Conservation (phyloP, 2,888 invertebrate genomes). For the Notodonta dromedarius region DNA sequence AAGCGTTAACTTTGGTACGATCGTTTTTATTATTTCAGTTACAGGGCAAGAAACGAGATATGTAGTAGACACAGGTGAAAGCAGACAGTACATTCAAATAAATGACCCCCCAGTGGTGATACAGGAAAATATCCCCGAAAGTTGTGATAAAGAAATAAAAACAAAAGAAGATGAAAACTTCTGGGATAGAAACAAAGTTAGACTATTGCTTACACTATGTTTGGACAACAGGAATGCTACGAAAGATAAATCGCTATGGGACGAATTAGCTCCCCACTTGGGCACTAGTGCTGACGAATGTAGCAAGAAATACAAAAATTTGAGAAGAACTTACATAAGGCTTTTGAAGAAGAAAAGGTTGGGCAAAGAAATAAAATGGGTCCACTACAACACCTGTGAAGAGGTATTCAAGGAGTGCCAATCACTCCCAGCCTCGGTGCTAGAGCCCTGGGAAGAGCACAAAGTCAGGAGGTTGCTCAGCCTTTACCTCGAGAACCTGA, state of each 20-base stretch:
- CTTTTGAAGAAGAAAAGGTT: conserved; percentile 69
- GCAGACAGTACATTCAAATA: conserved; percentile 62
- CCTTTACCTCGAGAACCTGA: conserved; percentile 70
- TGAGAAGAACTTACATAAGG: conserved; percentile 70
- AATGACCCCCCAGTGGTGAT: conserved; percentile 47
- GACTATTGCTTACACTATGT: conserved; percentile 64
- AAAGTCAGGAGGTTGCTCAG: conserved; percentile 63
- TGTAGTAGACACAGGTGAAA: conserved; percentile 60
- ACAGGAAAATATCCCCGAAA: conserved; percentile 41
- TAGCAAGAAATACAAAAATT: conserved; percentile 66
- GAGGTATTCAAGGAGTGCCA: conserved; percentile 73
- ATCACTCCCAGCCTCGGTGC: conserved; percentile 52
- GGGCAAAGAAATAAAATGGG: conserved; percentile 75
- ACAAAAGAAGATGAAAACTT: conserved; percentile 59
- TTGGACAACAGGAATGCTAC: conserved; percentile 53
- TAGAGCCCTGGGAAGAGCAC: conserved; percentile 74
- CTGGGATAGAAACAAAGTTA: conserved; percentile 73
- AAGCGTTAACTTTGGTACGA: not conserved
- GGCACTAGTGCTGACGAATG: conserved; percentile 68
- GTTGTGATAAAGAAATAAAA: conserved; percentile 42
- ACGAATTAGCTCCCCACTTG: conserved; percentile 60
- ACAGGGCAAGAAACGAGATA: conserved; percentile 65
- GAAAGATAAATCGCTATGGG: conserved; percentile 62
- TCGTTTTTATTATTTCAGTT: conserved; percentile 42
- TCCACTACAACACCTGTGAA: conserved; percentile 69